Conservation (phyloP, 2,797 vertebrate species). For the Hirundo rustica region DNA sequence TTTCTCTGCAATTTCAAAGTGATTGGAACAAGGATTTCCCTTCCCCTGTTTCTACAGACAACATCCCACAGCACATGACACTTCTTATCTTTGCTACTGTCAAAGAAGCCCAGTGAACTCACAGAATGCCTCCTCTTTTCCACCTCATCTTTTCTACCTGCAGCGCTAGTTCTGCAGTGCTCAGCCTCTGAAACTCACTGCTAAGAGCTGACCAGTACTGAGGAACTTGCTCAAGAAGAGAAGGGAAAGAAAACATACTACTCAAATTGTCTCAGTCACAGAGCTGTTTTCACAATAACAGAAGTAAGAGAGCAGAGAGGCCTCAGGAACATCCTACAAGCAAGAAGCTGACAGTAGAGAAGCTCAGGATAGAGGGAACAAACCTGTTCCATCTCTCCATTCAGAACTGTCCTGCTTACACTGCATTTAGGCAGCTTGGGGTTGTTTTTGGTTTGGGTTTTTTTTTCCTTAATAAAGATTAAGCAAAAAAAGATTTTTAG, state of each 20-base stretch:
- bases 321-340: background rate
- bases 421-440: background rate
- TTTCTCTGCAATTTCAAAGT: background rate
- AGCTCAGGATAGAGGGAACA: background rate
- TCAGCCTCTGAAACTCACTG: background rate
- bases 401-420: background rate
- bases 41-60: background rate
- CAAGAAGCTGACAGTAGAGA: background rate
- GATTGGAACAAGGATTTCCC: background rate
- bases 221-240: background rate
- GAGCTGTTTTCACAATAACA: background rate
- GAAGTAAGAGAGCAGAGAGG: background rate
- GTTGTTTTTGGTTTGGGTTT: no score
- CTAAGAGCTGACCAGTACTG: background rate
- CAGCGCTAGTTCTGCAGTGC: background rate
- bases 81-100: background rate
- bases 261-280: background rate
- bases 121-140: background rate
- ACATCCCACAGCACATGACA: background rate
- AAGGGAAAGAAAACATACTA: background rate
- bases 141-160: background rate
- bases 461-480: background rate
- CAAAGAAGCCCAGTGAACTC: background rate
- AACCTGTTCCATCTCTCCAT: background rate
- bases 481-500: background rate